Conservation (phyloP, 2,797 vertebrate species). For the Eulemur rubriventer region DNA sequence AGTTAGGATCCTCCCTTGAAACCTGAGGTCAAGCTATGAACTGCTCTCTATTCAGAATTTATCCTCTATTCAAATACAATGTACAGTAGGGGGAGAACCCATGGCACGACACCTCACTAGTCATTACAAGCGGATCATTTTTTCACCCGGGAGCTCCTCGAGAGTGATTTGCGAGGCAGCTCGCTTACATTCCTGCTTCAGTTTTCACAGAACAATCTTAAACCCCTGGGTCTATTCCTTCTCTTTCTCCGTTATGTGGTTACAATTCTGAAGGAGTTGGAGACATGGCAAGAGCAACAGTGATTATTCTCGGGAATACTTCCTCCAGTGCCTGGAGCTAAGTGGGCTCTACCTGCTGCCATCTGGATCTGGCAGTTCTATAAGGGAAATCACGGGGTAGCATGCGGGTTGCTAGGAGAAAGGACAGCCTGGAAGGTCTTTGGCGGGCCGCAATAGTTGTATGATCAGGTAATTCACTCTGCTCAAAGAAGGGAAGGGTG, state of each 20-base stretch:
- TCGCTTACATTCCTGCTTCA: conserved; percentile 23
- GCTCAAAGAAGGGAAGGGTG: neutral
- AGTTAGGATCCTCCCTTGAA: neutral
- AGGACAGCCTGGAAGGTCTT: neutral
- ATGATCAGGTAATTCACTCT: neutral
- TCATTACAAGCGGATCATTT: conserved; percentile 63
- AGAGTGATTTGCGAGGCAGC: conserved; percentile 77
- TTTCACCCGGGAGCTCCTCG: conserved; percentile 74
- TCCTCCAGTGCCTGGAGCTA: neutral
- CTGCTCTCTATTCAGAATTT: conserved; percentile 82
- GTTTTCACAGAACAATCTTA: neutral
- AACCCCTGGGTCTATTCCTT: neutral
- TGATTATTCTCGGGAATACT: conserved; percentile 58
- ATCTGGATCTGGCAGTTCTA: too few species aligned
- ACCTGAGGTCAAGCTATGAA: conserved; percentile 85
- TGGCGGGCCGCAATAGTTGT: rapidly evolving
- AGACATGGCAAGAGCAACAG: conserved; percentile 78
- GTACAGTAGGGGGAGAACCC: conserved; percentile 80
- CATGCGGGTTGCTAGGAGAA: neutral
- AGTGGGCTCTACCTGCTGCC: neutral
- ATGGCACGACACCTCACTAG: conserved; percentile 84
- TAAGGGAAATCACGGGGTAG: neutral
- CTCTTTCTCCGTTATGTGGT: conserved; percentile 36
- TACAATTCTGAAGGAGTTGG: conserved; percentile 63
- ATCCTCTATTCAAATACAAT: conserved; percentile 85